Conservation (phyloP, 2,888 invertebrate genomes). For the Trypoxylon attenuatum region DNA sequence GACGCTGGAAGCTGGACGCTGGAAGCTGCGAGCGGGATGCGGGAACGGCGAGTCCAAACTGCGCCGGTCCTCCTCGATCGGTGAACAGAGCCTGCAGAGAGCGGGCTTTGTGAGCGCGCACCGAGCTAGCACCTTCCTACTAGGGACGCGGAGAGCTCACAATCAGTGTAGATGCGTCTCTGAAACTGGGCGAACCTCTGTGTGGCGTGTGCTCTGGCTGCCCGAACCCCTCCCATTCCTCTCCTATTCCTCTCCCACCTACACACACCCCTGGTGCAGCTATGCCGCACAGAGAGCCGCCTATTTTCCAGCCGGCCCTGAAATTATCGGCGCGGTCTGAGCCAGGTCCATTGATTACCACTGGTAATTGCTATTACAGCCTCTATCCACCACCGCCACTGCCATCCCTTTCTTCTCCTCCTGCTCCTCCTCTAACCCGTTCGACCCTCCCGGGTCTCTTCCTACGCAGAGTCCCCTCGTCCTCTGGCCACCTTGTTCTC, state of each 20-base stretch:
- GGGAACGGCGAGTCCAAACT: too few species aligned
- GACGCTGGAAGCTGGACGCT: too few species aligned
- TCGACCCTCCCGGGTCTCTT: constrained; percentile 9
- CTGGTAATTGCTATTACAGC: constrained; percentile 64
- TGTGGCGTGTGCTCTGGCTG: constrained; percentile 11
- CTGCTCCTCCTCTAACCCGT: constrained; percentile 6
- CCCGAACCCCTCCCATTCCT: too few species aligned
- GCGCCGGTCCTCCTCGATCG: too few species aligned
- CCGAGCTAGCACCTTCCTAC: not conserved
- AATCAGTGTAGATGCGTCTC: not conserved
- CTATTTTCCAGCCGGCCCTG: constrained; percentile 59
- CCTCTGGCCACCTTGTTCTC: constrained; percentile 13
- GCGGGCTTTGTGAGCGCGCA: too few species aligned
- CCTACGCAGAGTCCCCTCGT: constrained; percentile 8
- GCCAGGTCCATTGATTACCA: constrained; percentile 67
- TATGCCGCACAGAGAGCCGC: constrained; percentile 23
- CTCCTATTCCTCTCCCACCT: too few species aligned
- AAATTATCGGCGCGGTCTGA: constrained; percentile 65
- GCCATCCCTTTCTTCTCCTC: constrained; percentile 18
- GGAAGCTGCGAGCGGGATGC: too few species aligned
- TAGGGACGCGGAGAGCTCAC: not conserved
- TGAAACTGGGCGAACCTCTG: too few species aligned
- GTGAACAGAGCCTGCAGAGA: too few species aligned
- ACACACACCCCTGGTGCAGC: constrained; percentile 3
- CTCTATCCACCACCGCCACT: constrained; percentile 34